Base-by-base conservation (phyloP, 2,888 invertebrate species). In the Agrochola macilenta region DNA sequence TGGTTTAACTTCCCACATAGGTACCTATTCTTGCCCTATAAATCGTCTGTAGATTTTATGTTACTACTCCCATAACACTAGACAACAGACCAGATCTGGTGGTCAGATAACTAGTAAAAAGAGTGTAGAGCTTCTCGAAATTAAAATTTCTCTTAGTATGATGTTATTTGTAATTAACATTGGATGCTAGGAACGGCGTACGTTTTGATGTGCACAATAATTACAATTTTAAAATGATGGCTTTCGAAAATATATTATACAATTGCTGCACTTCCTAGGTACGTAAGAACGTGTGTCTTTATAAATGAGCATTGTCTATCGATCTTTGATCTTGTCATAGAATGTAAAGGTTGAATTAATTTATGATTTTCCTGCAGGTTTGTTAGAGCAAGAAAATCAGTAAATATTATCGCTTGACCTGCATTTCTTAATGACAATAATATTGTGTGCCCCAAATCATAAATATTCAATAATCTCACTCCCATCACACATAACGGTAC, bases 381-480 rank as follows among this genome's bases (percentile, higher is more conserved):
- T 65, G 1, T 49, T 65, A 26, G 8, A 58, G 49, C 23, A 17
- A 57, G 39, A 65, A 43, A 69, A 68, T 71, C 66, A 68, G 76
- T 83, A 46, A 70, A 61, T 61, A 79, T 60, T 65, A 60, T 70
- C 3, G 5, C n/a, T 9, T 76, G 30, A 63, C 26, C 35, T 58
- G 63, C 23, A 83, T 66, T 84, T 72, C 57, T 75, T 68, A 57
- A 61, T 73, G 63, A 80, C 60, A 81, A 82, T 74, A 82, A 58
- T 58, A 74, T 69, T 76, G 82, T 74, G 82, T 79, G 68, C 64
- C 65, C 74, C 65, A 74, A 78, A 80, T 79, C 66, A 81, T 84
- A 82, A 89, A 86, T 86, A 86, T 82, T 79, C 83, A 86, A 84
- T 88, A 89, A 90, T 91, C 89, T 91, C 89, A 90, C 88, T 90